Evolutionary conservation across 2,797 vertebrate species (phyloP), one percentile per base, ranked within the genome.

Genomic region (Eidolon dupreanum): DNA sequence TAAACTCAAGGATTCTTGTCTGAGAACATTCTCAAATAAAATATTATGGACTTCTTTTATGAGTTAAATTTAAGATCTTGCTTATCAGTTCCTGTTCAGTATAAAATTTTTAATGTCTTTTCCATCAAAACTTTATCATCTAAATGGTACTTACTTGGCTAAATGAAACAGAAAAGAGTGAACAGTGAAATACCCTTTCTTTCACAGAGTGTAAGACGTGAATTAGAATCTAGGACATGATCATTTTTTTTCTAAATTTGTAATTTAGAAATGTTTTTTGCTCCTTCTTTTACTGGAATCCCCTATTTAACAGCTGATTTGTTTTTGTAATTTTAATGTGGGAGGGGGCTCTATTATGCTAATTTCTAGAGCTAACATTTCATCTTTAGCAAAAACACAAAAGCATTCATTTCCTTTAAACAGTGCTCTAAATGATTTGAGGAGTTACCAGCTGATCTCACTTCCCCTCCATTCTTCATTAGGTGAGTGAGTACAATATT

Each of bases 351-450:
- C 13, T 84, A 0, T 9, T 88, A 5, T 0, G 28, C 19, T 36
- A 36, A 49, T 65, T 63, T 83, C 41, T 31, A 49, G 85, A 78
- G 31, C 63, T 43, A 31, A 51, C 15, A 7, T 24, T 53, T 53
- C 17, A 11, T 31, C 59, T 87, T 90, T 19, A 74, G 74, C 70
- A 33, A 43, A 85, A 77, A 55, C 36, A 19, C 36, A 24, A 9
- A 51, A 57, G 26, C 10, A 2, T 4, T 33, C 12, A 6, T 26
- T 24, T 75, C 61, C 63, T 73, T 78, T 38, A 46, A 71, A 61
- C 4, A n/a, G 38, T 6, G 6, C n/a, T 6, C 0, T 19, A 1
- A 7, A 3, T 68, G 51, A 20, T 9, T 55, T 49, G 7, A 13
- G 38, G 15, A 16, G 36, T 1, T 2, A 5, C 24, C 22, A 1